Base-by-base conservation (phyloP, 1,140 invertebrate genomes). In the Grapholita molesta region DNA sequence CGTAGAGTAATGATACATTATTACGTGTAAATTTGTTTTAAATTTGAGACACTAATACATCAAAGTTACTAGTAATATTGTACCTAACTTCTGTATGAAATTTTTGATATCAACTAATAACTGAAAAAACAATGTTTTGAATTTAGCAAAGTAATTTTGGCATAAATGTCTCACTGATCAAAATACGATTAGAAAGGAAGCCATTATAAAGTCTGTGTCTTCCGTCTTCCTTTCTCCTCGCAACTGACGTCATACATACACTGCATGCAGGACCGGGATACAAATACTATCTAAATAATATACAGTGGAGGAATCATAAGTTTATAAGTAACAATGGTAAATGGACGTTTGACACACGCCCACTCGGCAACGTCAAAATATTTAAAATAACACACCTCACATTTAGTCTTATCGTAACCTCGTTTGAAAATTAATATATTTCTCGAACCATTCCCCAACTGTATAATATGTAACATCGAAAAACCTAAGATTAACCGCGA, bases 271-370 rank as follows among this genome's bases (percentile, higher is more conserved):
- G 55, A 72, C 75, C 74, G 79, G 77, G 74, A 75, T 76, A 80
- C 80, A 57, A 55, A 75, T 81, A 83, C 71, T 72, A 82, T 77
- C 79, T 85, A 86, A 83, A 82, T 80, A 83, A 85, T 86, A 89
- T 89, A 91, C 89, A 91, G 87, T 87, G 82, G 89, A 91, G 89
- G 89, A 91, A 91, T 89, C 79, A 67, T 28, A 73, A 48, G 42
- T 48, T 48, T 48, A 75, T 77, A 78, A 71, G 74, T 78, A 78
- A 82, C 84, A 84, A 84, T 82, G 76, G 80, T 86, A 89, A 86
- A 88, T 90, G 88, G 88, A 90, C 88, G 87, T 88, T 83, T 84
- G 78, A 80, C 72, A 75, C 72, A 71, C 71, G 66, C 71, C 38
- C 57, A 32, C 71, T 28, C 67, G 55, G 70, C 70, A 61, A 74